Conservation (phyloP, 2,888 invertebrate genomes). For the Cephus runcator region DNA sequence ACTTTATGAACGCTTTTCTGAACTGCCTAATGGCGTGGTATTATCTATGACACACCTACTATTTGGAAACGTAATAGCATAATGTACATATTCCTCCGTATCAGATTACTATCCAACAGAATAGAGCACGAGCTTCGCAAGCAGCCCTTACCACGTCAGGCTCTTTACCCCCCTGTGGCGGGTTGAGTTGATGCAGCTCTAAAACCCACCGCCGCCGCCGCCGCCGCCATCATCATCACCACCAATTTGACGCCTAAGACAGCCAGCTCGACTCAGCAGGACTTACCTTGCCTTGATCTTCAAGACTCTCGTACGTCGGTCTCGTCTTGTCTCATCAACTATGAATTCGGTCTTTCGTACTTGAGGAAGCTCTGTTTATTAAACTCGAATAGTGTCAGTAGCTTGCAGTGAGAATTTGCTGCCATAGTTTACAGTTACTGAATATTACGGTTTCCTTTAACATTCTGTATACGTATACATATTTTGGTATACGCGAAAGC, state of each 20-base stretch:
- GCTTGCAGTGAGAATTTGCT: neutral
- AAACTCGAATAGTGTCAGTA: slow-evolving; percentile 3
- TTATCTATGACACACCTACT: neutral
- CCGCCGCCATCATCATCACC: neutral
- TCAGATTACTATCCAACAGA: neutral
- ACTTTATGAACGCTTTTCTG: neutral
- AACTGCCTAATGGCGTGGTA: neutral
- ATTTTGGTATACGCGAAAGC: neutral
- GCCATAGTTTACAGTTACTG: neutral
- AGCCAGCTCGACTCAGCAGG: neutral
- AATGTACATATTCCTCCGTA: neutral
- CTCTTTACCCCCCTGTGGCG: neutral
- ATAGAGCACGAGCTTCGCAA: neutral
- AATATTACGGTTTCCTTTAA: neutral
- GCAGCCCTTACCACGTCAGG: neutral
- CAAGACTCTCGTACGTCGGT: neutral
- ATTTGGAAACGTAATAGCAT: neutral
- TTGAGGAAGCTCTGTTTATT: slow-evolving; percentile 5
- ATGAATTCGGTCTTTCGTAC: neutral
- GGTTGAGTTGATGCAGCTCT: neutral
- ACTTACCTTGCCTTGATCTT: slow-evolving; percentile 3
- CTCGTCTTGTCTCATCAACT: slow-evolving; percentile 2
- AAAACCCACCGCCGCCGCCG: neutral
- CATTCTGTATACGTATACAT: neutral
- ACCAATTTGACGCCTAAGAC: neutral